Evolutionary conservation across 2,888 invertebrate species (phyloP).

Genomic region (Lithophane semibrunnea): DNA sequence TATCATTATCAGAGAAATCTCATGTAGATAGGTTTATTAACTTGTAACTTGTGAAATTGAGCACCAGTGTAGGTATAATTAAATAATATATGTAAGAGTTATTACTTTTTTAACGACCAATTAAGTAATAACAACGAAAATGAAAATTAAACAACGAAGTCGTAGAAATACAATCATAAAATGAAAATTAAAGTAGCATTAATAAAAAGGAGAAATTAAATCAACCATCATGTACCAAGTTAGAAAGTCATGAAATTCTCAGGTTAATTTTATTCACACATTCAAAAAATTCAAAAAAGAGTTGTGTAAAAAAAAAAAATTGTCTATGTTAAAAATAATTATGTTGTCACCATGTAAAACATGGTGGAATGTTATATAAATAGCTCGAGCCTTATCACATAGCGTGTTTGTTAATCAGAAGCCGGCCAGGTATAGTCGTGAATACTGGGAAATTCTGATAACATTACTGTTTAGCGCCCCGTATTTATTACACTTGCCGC

Average conservation of each 20-base stretch:
- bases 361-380: conserved; percentile 8
- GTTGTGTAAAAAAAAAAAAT: no score
- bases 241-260: no score
- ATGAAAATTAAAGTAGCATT: no score
- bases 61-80: background rate
- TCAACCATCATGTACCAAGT: no score
- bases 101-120: background rate
- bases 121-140: no score
- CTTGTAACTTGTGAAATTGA: background rate
- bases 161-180: no score
- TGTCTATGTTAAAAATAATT: conserved; percentile 3
- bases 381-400: conserved; percentile 19
- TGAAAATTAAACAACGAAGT: no score
- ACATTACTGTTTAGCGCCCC: conserved; percentile 22
- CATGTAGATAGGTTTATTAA: background rate
- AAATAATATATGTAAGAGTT: background rate
- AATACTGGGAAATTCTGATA: conserved; percentile 39
- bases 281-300: no score
- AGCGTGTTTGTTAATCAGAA: conserved; percentile 45
- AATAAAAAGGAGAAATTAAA: no score
- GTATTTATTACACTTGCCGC: conserved; percentile 14
- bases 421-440: background rate
- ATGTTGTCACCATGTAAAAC: background rate
- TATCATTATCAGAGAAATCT: background rate
- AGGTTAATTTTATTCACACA: no score